phyloP scores from a whole-genome alignment of 2,888 invertebrate genomes.

The Catonia carolina region DNA sequence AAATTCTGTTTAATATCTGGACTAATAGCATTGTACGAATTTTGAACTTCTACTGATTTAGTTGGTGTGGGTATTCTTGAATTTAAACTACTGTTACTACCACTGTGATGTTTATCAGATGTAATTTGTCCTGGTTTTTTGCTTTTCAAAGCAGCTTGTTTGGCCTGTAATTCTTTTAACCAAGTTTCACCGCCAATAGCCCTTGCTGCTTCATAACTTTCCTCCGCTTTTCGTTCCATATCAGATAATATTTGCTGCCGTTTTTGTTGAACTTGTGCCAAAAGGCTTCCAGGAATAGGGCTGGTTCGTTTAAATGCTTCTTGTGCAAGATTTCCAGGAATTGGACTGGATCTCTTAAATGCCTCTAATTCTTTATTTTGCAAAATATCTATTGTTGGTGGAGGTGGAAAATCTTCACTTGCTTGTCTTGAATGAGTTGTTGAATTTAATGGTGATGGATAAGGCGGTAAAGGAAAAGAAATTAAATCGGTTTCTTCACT shows the following conservation, averaged over 20 bases:
- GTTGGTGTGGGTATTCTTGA: constrained; percentile 16
- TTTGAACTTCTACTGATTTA: constrained; percentile 8
- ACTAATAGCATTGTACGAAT: too few species aligned
- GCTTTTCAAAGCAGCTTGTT: constrained; percentile 58
- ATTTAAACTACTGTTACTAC: neutral
- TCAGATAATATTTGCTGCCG: constrained; percentile 53
- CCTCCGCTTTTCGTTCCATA: constrained; percentile 40
- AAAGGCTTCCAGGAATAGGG: constrained; percentile 42
- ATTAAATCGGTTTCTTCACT: constrained; percentile 36
- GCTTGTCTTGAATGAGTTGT: constrained; percentile 76
- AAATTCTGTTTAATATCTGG: too few species aligned
- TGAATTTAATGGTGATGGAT: constrained; percentile 72
- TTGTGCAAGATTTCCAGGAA: neutral
- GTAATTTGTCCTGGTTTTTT: constrained; percentile 44
- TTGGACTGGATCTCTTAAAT: constrained; percentile 3
- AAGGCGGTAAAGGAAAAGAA: constrained; percentile 45
- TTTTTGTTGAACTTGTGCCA: constrained; percentile 58
- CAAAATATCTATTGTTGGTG: constrained; percentile 48
- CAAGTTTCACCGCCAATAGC: constrained; percentile 53
- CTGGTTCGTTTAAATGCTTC: constrained; percentile 8
- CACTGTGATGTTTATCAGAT: constrained; percentile 29
- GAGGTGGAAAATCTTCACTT: constrained; percentile 84
- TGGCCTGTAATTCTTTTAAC: constrained; percentile 72
- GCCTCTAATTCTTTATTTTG: constrained; percentile 22
- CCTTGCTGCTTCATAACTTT: constrained; percentile 40